A percentile compares a stretch with the other conserved stretches of the same genome.
These are phyloP conservation scores for Macrophya annulata DNA, from an alignment of 2,888 invertebrate species.

Conservation along the genomic window DNA sequence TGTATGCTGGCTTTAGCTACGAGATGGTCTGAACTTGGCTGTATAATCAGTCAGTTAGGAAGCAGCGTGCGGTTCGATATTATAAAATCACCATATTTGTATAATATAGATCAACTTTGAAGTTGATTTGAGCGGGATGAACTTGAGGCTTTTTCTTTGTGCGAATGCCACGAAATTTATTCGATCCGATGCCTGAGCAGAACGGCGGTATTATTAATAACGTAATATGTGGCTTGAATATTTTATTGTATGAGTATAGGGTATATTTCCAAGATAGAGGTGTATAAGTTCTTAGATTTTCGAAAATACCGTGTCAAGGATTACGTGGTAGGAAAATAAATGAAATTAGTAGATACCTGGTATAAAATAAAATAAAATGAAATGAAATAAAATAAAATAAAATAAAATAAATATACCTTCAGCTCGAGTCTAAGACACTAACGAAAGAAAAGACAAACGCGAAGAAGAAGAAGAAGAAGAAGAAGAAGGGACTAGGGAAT, in stretches of 20 bases:
- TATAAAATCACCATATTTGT: slow-evolving; percentile 30
- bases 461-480: neutral
- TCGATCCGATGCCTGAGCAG: neutral
- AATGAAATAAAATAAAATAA: neutral
- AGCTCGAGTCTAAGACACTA: neutral
- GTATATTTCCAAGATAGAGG: neutral
- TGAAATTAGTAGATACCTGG: neutral
- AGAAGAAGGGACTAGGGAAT: neutral
- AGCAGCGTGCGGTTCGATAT: neutral
- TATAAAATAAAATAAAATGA: neutral
- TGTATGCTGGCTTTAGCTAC: neutral
- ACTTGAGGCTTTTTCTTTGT: neutral
- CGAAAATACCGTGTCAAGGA: neutral
- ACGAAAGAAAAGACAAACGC: neutral
- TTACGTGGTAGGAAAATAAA: slow-evolving; percentile 17
- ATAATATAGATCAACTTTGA: slow-evolving; percentile 28
- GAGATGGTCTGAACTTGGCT: neutral
- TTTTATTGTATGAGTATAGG: neutral
- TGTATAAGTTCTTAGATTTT: neutral
- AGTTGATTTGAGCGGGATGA: slow-evolving; percentile 9
- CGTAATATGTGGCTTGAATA: slow-evolving; percentile 24
- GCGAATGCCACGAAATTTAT: slow-evolving; percentile 15
- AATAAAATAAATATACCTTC: neutral
- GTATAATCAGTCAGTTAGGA: slow-evolving; percentile 27
- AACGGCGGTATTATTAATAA: slow-evolving; percentile 10